A percentile compares a stretch with the other conserved stretches of the same genome.
phyloP scores from a whole-genome alignment of 1,140 invertebrate species.

The Mactra quadrangularis region DNA sequence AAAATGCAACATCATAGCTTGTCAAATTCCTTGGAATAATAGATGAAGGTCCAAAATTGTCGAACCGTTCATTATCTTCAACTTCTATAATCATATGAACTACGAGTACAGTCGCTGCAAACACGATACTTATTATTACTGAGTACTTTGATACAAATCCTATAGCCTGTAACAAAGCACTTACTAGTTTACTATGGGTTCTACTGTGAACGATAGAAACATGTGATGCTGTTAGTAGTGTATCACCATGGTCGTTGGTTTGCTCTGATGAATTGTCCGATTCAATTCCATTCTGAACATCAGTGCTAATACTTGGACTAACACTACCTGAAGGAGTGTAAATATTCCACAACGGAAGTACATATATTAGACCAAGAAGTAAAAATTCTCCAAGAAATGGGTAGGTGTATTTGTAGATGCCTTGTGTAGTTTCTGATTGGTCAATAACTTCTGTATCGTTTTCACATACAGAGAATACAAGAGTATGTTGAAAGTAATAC shows the following conservation, averaged over 20 bases:
- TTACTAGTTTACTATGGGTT: background rate
- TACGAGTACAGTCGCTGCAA: background rate
- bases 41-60: background rate
- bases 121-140: background rate
- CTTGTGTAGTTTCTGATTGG: background rate
- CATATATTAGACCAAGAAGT: background rate
- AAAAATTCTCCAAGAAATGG: background rate
- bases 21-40: background rate
- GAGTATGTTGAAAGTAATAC: background rate
- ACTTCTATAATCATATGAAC: background rate
- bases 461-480: background rate
- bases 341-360: background rate
- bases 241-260: background rate
- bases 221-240: no score
- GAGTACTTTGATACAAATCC: background rate
- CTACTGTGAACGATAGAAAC: no score
- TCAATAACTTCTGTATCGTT: background rate
- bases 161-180: background rate
- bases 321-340: background rate
- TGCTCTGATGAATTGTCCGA: no score
- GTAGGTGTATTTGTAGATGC: conserved; percentile 3
- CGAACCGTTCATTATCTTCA: background rate
- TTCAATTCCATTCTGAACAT: background rate
- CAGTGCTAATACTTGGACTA: background rate
- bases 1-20: background rate